Base-by-base conservation (phyloP, 30 jellyfish, hydroid and myxozoan species). In the Morbakka virulenta region DNA sequence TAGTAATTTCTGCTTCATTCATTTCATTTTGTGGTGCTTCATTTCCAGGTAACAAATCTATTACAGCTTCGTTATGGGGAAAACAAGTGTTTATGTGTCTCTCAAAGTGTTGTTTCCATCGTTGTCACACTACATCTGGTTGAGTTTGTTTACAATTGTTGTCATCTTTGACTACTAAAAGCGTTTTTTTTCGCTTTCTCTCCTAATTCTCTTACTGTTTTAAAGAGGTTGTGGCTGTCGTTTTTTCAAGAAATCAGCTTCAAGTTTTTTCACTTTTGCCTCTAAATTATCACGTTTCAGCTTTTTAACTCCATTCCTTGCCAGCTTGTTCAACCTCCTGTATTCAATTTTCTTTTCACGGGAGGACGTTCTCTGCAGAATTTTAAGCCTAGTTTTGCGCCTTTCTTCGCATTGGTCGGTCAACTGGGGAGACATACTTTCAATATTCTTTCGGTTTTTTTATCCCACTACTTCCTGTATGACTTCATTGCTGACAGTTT, bases 101-200 rank as follows among this genome's bases (percentile, higher is more conserved):
- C 52, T 74, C 86, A 74, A 74, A 74, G 64, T 74, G 86, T 13
- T 74, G 35, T 50, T 74, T 74, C 81, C 67, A 74, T 36, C 27
- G 22, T 28, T 28, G 20, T 9, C 50, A 36, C 31, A 74, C 53
- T 13, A 12, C 86, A 26, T 52, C 82, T 50, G 64, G 73, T n/a
- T 50, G 20, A 32, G 31, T 50, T 22, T 32, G 25, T 50, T 33
- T 11, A 33, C 29, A 20, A 24, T 20, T 11, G 71, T n/a, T n/a
- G n/a, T n/a, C n/a, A n/a, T n/a, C n/a, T n/a, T n/a, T n/a, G n/a
- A n/a, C n/a, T n/a, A n/a, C n/a, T n/a, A n/a, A n/a, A n/a, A n/a
- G n/a, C n/a, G n/a, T n/a, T n/a, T 33, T 23, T 74, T 29, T 52
- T 50, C 25, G 23, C 21, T 74, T 51, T 74, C 22, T 64, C 80